These are phyloP conservation scores for Alcedo quadribrachys DNA, from an alignment of 2,797 vertebrate genomes.

Conservation along the genomic window DNA sequence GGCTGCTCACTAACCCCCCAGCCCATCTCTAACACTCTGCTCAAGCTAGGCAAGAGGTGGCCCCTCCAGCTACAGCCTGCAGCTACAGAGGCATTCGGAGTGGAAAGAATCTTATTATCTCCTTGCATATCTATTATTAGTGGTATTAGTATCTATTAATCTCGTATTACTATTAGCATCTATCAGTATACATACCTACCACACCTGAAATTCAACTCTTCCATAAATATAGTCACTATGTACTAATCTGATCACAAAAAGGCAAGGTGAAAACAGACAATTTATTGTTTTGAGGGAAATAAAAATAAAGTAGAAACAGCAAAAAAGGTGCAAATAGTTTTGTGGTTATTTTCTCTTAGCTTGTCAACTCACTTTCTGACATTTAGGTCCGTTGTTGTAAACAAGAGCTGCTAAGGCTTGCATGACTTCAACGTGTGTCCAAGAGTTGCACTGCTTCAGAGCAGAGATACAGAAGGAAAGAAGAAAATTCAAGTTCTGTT, in stretches of 20 bases:
- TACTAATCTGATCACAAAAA: background rate
- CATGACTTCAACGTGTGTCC: constrained; percentile 92
- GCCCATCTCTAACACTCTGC: background rate
- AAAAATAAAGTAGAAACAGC: background rate
- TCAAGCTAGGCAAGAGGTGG: background rate
- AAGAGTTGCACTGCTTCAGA: constrained; percentile 86
- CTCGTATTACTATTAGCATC: background rate
- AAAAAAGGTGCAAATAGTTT: background rate
- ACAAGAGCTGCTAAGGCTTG: constrained; percentile 90
- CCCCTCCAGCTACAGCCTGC: background rate
- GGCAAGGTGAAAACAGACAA: background rate
- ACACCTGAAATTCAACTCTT: background rate
- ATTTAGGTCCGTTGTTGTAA: constrained; percentile 91
- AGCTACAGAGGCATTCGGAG: background rate
- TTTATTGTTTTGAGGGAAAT: background rate
- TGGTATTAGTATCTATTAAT: background rate
- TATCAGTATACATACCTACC: background rate
- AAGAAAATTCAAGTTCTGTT: constrained; percentile 85
- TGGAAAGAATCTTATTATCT: background rate
- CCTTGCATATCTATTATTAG: background rate
- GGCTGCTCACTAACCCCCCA: background rate
- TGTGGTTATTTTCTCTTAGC: background rate
- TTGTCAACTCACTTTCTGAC: constrained; percentile 84
- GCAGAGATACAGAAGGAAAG: constrained; percentile 85
- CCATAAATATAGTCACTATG: background rate